Evolutionary conservation across 2,797 vertebrate species (phyloP).

Genomic region (Melanotaenia pygmaea): DNA sequence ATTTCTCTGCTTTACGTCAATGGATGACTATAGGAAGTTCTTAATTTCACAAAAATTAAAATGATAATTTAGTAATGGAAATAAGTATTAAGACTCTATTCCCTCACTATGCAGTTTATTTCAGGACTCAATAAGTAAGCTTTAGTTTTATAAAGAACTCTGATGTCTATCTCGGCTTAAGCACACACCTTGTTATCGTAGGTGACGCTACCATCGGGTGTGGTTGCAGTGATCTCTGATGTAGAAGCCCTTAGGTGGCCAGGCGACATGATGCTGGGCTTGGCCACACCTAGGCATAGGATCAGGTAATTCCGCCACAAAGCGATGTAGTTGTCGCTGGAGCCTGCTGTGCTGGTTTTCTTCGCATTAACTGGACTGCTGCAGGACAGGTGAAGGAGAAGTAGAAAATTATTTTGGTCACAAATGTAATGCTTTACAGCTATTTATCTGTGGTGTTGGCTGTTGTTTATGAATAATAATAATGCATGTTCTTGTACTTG

Average conservation of each 20-base stretch:
- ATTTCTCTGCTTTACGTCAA: too few species aligned
- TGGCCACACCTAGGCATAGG: conserved; percentile 97
- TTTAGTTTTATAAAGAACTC: not conserved
- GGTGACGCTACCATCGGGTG: conserved; percentile 94
- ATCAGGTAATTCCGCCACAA: conserved; percentile 99
- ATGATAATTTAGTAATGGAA: not conserved
- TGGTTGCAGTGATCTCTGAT: conserved; percentile 96
- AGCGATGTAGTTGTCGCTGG: conserved; percentile 92
- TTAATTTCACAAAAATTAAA: not conserved
- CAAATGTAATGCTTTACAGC: not conserved
- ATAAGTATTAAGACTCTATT: not conserved
- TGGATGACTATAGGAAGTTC: too few species aligned
- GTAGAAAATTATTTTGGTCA: not conserved
- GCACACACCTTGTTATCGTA: conserved; percentile 91
- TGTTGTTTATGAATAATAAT: not conserved
- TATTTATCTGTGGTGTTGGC: not conserved
- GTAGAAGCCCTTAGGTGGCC: conserved; percentile 96
- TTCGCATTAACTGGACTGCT: conserved; percentile 98
- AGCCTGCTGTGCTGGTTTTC: conserved; percentile 92
- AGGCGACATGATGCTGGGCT: conserved; percentile 98
- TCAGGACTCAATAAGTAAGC: not conserved
- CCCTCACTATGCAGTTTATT: not conserved
- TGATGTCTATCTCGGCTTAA: not conserved
- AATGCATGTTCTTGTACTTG: conserved; percentile 83
- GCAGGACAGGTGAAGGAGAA: conserved; percentile 4